phyloP scores from a whole-genome alignment of 2,888 invertebrate genomes.

The Pheosia tremula region DNA sequence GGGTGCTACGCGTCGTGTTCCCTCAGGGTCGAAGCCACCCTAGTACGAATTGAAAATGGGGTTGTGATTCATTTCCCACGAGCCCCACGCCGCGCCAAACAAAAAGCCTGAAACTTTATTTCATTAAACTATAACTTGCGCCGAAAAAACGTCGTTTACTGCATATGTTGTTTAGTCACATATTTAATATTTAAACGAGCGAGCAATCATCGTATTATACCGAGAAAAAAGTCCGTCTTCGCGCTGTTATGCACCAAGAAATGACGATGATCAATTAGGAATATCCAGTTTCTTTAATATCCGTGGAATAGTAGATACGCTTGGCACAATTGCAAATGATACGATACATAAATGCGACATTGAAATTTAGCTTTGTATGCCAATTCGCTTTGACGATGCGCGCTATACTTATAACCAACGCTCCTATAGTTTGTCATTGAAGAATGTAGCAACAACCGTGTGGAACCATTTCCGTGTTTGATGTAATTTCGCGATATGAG shows the following conservation, averaged over 20 bases:
- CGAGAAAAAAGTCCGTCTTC: neutral
- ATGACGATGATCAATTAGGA: constrained; percentile 8
- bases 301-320: too few species aligned
- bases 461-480: constrained; percentile 72
- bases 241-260: too few species aligned
- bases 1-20: constrained; percentile 68
- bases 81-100: constrained; percentile 62
- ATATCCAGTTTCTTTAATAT: neutral
- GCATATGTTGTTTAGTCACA: constrained; percentile 35
- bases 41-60: constrained; percentile 77
- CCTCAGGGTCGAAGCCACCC: constrained; percentile 65
- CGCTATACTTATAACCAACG: constrained; percentile 12
- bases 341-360: constrained; percentile 16
- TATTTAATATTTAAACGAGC: constrained; percentile 10
- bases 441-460: constrained; percentile 45
- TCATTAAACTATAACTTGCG: constrained; percentile 51
- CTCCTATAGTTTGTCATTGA: too few species aligned
- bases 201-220: constrained; percentile 32
- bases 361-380: constrained; percentile 11
- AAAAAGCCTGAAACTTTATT: constrained; percentile 67
- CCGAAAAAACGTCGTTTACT: constrained; percentile 42
- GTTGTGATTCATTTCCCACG: constrained; percentile 83
- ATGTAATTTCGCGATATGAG: constrained; percentile 74
- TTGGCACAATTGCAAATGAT: constrained; percentile 5
- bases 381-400: constrained; percentile 19